These are phyloP conservation scores for Perca schrenkii DNA, from an alignment of 2,113 vertebrate genomes.

Conservation along the genomic window DNA sequence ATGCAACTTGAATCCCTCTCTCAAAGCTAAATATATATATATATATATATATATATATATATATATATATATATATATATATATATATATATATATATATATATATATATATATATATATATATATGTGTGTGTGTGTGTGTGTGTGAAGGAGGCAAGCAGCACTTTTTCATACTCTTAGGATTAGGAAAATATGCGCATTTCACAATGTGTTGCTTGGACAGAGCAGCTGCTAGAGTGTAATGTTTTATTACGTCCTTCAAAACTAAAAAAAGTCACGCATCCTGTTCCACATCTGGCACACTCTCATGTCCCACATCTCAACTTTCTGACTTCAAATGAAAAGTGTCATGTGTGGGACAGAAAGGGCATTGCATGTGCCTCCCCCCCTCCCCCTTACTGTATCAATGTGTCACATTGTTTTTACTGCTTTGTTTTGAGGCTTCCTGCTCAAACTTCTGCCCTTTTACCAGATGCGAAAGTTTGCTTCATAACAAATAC, in stretches of 20 bases:
- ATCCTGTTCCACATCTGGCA: constrained; percentile 55
- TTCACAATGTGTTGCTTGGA: constrained; percentile 20
- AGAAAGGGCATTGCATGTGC: constrained; percentile 9
- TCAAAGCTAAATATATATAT: background rate
- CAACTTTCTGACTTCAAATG: constrained; percentile 32
- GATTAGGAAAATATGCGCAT: constrained; percentile 23
- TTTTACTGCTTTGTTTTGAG: constrained; percentile 61
- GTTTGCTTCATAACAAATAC: constrained; percentile 72
- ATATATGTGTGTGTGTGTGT: background rate
- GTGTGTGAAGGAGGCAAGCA: background rate
- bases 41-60: no score
- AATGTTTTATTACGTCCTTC: constrained; percentile 40
- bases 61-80: no score
- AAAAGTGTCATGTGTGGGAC: background rate
- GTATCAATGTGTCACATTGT: constrained; percentile 56
- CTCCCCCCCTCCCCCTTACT: background rate
- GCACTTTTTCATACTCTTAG: background rate
- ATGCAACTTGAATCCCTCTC: background rate
- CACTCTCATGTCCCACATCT: constrained; percentile 25
- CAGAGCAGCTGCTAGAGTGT: constrained; percentile 32
- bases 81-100: no score
- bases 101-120: no score
- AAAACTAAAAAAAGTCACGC: constrained; percentile 9
- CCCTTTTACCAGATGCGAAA: constrained; percentile 70
- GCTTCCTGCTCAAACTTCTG: constrained; percentile 74